These are phyloP conservation scores for Heteromyza rotundicornis DNA, from an alignment of 2,888 invertebrate species.

Conservation along the genomic window DNA sequence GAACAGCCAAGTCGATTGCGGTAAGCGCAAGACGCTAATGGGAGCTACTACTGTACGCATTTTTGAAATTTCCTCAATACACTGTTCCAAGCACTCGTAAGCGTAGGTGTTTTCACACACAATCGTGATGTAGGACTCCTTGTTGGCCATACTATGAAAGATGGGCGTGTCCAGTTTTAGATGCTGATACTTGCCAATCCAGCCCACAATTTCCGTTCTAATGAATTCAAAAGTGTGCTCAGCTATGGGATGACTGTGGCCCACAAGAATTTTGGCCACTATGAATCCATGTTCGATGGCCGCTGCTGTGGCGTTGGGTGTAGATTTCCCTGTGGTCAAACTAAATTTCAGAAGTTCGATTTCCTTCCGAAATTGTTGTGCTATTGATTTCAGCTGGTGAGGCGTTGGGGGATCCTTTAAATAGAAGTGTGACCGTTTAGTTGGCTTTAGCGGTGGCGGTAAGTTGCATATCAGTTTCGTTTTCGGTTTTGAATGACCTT, in stretches of 20 bases:
- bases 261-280: conserved; percentile 25
- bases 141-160: conserved; percentile 27
- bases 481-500: too few relatives aligned
- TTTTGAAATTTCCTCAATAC: conserved; percentile 16
- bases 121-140: conserved; percentile 22
- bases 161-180: conserved; percentile 27
- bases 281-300: conserved; percentile 16
- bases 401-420: background rate
- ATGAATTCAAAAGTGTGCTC: conserved; percentile 23
- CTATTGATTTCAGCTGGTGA: background rate
- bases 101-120: conserved; percentile 30
- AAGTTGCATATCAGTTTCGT: too few relatives aligned
- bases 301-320: background rate
- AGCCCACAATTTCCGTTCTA: conserved; percentile 25
- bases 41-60: background rate
- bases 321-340: conserved; percentile 12
- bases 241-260: too few relatives aligned
- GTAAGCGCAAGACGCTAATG: conserved; percentile 2
- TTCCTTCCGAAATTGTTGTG: conserved; percentile 18
- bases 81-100: conserved; percentile 27
- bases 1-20: conserved; percentile 16
- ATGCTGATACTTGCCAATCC: conserved; percentile 29
- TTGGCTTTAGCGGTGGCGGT: too few relatives aligned
- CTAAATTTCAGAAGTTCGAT: conserved; percentile 29
- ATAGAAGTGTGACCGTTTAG: background rate